Conservation (phyloP, 2,888 invertebrate species). For the Cosmorhoe ocellata region DNA sequence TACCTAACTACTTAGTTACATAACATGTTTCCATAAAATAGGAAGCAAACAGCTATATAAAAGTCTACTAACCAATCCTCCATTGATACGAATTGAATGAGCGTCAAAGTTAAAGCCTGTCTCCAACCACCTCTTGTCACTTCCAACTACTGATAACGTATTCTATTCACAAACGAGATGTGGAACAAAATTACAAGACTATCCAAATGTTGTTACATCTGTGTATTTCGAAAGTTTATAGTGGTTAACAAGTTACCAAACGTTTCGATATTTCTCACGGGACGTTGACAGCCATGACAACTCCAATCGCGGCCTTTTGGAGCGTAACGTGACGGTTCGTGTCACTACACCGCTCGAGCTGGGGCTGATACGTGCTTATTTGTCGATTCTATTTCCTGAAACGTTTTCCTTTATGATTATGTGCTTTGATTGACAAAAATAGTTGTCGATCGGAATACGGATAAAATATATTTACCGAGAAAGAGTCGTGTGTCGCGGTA, state of each 20-base stretch:
- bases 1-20: no score
- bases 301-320: constrained; percentile 29
- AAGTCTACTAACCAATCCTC: no score
- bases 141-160: neutral
- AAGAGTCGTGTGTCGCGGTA: neutral
- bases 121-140: no score
- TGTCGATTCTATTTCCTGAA: constrained; percentile 24
- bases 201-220: constrained; percentile 11
- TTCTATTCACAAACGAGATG: constrained; percentile 9
- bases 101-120: no score
- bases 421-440: constrained; percentile 26
- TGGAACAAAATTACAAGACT: constrained; percentile 5
- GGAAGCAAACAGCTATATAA: no score
- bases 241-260: constrained; percentile 29
- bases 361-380: constrained; percentile 25
- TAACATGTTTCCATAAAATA: no score
- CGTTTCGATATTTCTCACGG: constrained; percentile 25
- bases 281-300: constrained; percentile 26
- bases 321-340: constrained; percentile 25
- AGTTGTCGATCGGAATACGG: constrained; percentile 12
- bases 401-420: constrained; percentile 27
- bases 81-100: no score
- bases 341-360: constrained; percentile 21
- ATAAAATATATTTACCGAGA: constrained; percentile 10
- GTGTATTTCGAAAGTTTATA: constrained; percentile 24